These are phyloP conservation scores for Centroberyx gerrardi DNA, from an alignment of 2,797 vertebrate species.

Conservation along the genomic window DNA sequence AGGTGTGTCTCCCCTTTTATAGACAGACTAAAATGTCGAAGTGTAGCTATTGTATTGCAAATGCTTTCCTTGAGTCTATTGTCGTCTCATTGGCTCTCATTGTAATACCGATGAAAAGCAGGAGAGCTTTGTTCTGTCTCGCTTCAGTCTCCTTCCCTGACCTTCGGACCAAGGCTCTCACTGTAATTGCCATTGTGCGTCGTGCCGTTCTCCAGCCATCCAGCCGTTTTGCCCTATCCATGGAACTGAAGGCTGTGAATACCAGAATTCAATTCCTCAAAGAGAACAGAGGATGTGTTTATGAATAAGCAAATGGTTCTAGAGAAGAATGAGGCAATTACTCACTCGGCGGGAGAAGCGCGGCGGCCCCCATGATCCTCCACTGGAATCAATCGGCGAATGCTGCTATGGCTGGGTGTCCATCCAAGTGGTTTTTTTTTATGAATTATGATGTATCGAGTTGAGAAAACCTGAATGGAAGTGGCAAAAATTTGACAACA, in stretches of 20 bases:
- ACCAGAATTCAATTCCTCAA: background rate
- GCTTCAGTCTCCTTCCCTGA: slow-evolving; percentile 20
- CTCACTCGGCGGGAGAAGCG: slow-evolving; percentile 6
- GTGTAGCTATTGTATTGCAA: slow-evolving; percentile 36
- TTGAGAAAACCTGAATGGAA: no score
- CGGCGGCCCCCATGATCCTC: background rate
- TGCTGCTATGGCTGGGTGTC: no score
- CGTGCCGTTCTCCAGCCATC: background rate
- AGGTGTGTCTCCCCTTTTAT: slow-evolving; percentile 13
- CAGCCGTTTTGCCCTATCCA: background rate
- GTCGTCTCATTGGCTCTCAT: slow-evolving; percentile 17
- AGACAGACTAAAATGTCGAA: slow-evolving; percentile 15
- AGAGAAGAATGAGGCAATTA: slow-evolving; percentile 23
- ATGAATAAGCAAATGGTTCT: slow-evolving; percentile 35
- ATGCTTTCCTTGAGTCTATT: slow-evolving; percentile 23
- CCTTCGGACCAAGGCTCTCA: slow-evolving; percentile 41
- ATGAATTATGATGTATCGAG: no score
- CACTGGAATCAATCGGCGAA: background rate
- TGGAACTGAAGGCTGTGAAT: slow-evolving; percentile 9
- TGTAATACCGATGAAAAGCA: slow-evolving; percentile 30
- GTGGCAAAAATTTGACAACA: no score
- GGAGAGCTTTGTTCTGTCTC: slow-evolving; percentile 18
- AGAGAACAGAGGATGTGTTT: slow-evolving; percentile 11
- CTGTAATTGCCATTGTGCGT: slow-evolving; percentile 30
- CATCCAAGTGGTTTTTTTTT: no score